phyloP scores from a whole-genome alignment of 2,797 vertebrate species.

The Thripadectes ignobilis region DNA sequence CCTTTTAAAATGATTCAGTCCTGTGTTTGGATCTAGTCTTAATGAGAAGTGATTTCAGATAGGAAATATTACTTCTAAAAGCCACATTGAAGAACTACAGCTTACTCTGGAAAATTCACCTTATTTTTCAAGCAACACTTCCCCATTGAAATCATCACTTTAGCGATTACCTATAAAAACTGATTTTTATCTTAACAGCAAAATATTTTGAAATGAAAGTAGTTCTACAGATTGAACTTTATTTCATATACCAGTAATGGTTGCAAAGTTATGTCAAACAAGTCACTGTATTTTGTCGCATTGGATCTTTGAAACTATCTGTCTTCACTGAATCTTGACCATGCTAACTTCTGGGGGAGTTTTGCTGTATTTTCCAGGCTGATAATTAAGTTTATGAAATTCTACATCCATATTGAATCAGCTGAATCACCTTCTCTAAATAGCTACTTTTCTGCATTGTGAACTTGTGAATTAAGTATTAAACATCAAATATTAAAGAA shows the following conservation, averaged over 20 bases:
- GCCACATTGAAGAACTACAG: neutral
- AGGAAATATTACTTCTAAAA: neutral
- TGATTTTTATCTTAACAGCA: neutral
- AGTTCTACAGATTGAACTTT: neutral
- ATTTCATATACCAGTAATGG: neutral
- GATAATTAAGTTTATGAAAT: neutral
- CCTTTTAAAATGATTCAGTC: neutral
- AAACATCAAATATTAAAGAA: neutral
- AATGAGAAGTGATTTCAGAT: neutral
- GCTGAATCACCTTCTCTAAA: neutral
- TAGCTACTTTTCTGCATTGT: neutral
- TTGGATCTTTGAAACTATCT: neutral
- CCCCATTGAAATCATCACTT: neutral
- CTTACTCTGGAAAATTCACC: neutral
- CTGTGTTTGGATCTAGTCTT: neutral
- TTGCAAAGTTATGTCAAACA: neutral
- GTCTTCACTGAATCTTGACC: neutral
- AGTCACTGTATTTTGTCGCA: neutral
- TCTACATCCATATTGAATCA: neutral
- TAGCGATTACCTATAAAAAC: neutral
- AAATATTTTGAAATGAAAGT: neutral
- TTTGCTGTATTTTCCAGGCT: neutral
- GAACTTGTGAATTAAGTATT: neutral
- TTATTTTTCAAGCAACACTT: neutral
- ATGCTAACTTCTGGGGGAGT: neutral